Percentiles rank a stretch among this genome's conserved stretches.
phyloP scores from a whole-genome alignment of 2,113 vertebrate genomes.

The Myodes glareolus region DNA sequence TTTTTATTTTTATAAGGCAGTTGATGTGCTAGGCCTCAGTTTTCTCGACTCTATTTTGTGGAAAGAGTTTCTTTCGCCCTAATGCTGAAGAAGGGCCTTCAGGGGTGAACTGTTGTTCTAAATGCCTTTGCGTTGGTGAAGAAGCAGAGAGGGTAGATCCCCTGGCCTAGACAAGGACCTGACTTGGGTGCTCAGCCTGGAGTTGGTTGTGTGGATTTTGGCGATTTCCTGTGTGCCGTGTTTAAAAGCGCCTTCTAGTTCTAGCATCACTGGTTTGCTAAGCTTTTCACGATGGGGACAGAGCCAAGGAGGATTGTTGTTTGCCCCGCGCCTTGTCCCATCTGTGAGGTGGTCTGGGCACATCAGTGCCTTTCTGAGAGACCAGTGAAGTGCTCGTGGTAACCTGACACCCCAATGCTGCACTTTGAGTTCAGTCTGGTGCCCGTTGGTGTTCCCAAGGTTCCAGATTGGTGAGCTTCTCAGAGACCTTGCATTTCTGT shows the following conservation, averaged over 20 bases:
- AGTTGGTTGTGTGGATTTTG: background rate
- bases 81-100: background rate
- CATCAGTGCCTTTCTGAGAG: background rate
- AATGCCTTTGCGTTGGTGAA: fast-evolving
- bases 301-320: background rate
- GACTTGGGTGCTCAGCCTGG: too few relatives aligned
- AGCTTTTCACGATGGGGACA: background rate
- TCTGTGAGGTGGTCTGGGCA: too few relatives aligned
- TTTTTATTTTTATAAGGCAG: background rate
- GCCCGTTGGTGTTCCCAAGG: background rate
- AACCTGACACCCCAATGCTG: background rate
- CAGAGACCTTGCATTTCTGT: background rate
- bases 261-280: background rate
- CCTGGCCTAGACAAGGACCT: background rate
- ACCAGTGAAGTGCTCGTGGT: background rate
- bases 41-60: background rate
- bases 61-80: background rate
- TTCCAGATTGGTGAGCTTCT: background rate
- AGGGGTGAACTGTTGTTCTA: too few relatives aligned
- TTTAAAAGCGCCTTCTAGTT: background rate
- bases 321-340: background rate
- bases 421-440: background rate
- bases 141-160: background rate
- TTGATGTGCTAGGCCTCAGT: background rate
- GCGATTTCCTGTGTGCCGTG: too few relatives aligned